Conservation (phyloP, 2,113 vertebrate species). For the Dryoscopus gambensis region DNA sequence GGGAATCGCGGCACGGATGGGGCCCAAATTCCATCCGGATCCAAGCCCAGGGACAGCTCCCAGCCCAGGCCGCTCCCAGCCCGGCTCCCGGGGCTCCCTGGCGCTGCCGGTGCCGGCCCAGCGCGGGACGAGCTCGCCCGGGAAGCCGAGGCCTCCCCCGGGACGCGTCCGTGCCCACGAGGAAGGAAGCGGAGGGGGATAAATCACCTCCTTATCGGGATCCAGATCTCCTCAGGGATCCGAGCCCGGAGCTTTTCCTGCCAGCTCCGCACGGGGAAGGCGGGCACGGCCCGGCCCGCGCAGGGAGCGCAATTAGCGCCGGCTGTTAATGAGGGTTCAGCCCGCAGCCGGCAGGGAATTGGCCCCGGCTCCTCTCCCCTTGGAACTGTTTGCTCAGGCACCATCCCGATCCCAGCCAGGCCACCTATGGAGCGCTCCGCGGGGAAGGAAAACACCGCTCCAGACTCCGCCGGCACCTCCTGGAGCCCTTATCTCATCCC, state of each 20-base stretch:
- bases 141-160: neutral
- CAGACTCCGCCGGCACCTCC: neutral
- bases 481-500: neutral
- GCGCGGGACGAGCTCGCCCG: neutral
- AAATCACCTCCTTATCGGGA: slow-evolving; percentile 27
- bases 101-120: neutral
- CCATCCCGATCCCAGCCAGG: neutral
- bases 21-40: accelerated
- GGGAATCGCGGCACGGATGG: accelerated
- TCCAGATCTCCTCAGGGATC: neutral
- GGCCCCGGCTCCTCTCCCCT: slow-evolving; percentile 15
- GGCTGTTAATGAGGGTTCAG: slow-evolving; percentile 22
- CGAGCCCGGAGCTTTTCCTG: slow-evolving; percentile 28
- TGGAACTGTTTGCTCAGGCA: neutral
- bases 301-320: slow-evolving; percentile 19
- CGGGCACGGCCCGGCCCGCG: neutral
- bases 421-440: neutral
- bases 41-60: neutral
- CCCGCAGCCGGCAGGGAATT: slow-evolving; percentile 10
- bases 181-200: slow-evolving; percentile 35
- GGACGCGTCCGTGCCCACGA: neutral
- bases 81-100: neutral
- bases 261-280: neutral
- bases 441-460: neutral
- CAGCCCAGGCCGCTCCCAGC: neutral